Base-by-base conservation (phyloP, 2,888 invertebrate genomes). In the Spodoptera picta region DNA sequence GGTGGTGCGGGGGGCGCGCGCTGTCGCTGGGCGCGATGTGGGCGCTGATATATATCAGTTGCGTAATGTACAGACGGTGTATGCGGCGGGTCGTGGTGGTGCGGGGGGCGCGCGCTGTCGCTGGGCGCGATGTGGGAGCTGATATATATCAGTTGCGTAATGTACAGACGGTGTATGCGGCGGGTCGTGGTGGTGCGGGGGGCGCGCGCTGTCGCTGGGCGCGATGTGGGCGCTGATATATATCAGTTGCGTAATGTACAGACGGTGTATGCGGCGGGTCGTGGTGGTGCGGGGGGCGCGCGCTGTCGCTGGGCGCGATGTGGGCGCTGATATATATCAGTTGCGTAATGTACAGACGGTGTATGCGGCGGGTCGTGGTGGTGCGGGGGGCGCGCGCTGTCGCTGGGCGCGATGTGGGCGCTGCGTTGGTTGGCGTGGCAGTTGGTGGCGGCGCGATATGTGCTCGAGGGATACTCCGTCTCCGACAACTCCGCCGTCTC, bases 381-480 rank as follows among this genome's bases (percentile, higher is more conserved):
- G 79, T 76, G 73, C 71, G 82, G 86, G 7, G 75, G 83, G 64
- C 58, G 85, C 66, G 77, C 69, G 65, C 85, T 98, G 94, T 97
- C 98, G 84, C 98, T 99, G 87, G 96, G 99, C 59, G 99, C 95
- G 70, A 75, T 61, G 61, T 83, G 65, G 85, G 80, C 78, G 75
- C 85, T 98, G 98, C 90, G 97, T 97, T 83, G 98, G 98, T 99
- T 57, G 99, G 99, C 91, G 98, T 99, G n/a, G 99, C 99, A 74
- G 78, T 78, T 99, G 99, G 95, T 97, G 97, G 97, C 98, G 49
- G 97, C 98, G n/a, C 98, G 99, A 86, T 99, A 99, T 91, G 98
- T 99, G 59, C 96, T 99, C 36, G 99, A 99, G 92, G 99, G 99
- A 0, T 99, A 99, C 94, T 98, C 98, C 79, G 99, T 99, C 83